Base-by-base conservation (phyloP, 2,113 vertebrate species). In the Carollia perspicillata region DNA sequence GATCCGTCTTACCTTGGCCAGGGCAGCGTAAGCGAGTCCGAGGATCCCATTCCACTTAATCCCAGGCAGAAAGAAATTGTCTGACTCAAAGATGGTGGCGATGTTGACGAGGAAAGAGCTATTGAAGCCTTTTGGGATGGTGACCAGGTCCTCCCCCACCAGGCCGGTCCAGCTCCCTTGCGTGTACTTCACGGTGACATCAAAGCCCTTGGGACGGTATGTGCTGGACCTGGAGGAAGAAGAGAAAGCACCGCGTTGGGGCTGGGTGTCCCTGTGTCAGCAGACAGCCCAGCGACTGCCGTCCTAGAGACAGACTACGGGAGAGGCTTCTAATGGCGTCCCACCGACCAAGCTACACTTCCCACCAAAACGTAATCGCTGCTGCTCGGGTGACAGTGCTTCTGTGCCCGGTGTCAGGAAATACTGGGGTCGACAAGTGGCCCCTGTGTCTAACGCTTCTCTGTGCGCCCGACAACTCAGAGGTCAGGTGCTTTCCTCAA, bases 21-120 rank as follows among this genome's bases (percentile, higher is more conserved):
- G 98, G 33, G 98, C 72, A 47, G 98, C 98, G 1, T 99, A 99
- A 10, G 99, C 99, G 72, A 99, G 98, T 28, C 99, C 99, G 42
- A 99, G 98, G 78, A 99, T 99, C 77, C 99, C 99, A 0, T 99
- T 99, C 99, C 99, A 99, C 49, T 99, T 99, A 87, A 99, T 98
- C 2, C 99, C 99, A 6, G 99, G 99, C 80, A 99, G 97, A 96
- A 99, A 99, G 98, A 99, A 99, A 91, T 99, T 99, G 1, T 99
- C 99, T 0, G 99, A 99, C 49, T 98, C 98, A 30, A 99, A 97
- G 97, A 99, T 99, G 23, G 99, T 98, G 47, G 99, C 99, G 26
- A 99, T 98, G 97, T 99, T 99, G 95, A 99, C 97, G 4, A 85
- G 97, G 85, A 99, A 98, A 65, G 98, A 99, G 44, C 97, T 98